Evolutionary conservation across 2,888 invertebrate species (phyloP), one percentile per base, ranked within the genome.

Genomic region (Mechanitis mazaeus): DNA sequence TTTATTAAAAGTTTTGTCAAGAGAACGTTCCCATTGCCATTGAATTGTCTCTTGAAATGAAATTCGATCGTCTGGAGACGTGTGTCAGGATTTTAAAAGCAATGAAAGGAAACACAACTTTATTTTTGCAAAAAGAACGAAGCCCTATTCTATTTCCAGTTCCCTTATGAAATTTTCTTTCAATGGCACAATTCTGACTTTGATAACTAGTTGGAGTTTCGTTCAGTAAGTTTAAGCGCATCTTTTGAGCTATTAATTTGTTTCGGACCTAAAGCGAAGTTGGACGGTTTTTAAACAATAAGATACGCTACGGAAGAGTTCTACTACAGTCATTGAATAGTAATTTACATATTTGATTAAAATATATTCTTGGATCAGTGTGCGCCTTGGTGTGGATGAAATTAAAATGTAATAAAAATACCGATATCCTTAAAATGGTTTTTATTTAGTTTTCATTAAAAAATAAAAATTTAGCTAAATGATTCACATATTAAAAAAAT

Each of bases 91-190:
- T 58, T 55, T 60, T 35, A 83, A 81, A 80, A 83, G 75, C 81
- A 80, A 69, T 74, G 76, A 77, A 75, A 84, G 64, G 67, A 59
- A 70, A 69, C 75, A 76, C 76, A 78, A 78, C 81, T 85, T 83
- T 81, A 72, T 78, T 79, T 77, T 69, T 72, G 67, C 68, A 72
- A 79, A 77, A 78, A 70, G 68, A 76, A 72, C 74, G 76, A 76
- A 77, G 77, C 78, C 80, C 77, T 73, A 79, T 81, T 80, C 77
- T 77, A 75, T 75, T 77, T 73, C 74, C 73, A 70, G 74, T 78
- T 77, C 77, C 73, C 77, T 76, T 74, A 78, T 75, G 76, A 80
- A 81, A 79, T 82, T 83, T 79, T 79, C 79, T 81, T 80, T 83
- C 79, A 80, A 80, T 77, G 58, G 60, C 45, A 54, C 65, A 61